Base-by-base conservation (phyloP, 2,113 vertebrate genomes). In the Pollimyrus isidori region DNA sequence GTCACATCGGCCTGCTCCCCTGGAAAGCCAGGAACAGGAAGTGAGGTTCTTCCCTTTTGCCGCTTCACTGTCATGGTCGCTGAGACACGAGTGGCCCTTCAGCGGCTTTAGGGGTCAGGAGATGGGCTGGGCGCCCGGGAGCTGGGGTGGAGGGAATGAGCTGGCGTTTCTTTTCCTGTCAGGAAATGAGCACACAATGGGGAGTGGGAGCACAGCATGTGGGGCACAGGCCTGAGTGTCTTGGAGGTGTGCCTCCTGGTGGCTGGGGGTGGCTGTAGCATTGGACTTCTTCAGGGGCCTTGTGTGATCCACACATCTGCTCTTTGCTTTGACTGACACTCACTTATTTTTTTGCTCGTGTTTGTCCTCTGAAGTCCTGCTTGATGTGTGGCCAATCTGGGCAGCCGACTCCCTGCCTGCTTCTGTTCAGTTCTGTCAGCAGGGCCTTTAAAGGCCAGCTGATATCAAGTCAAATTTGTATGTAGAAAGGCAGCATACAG, bases 111-210 rank as follows among this genome's bases (percentile, higher is more conserved):
- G 39, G 88, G 84, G 88, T 82, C 69, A 46, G 82, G n/a, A 86
- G 87, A 39, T 39, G 49, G 62, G 90, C 88, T 48, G 48, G 45
- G 69, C 42, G n/a, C 83, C 56, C 15, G 53, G 49, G 89, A 65
- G 89, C 7, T 86, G 53, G 48, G 88, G 87, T 87, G 86, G 65
- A 52, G 69, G 80, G 53, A 90, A 49, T 46, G 91, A 89, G 90
- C 89, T 88, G 90, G 89, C 35, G 88, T 89, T 91, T 92, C 90
- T 90, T 91, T 92, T 92, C 92, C 92, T 92, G 91, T 92, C 92
- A 92, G 91, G 92, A 93, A 92, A 93, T 92, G 92, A 92, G 92
- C 87, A 86, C 88, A 91, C 92, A 92, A 92, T 90, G 90, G 90
- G 91, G 92, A 92, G 92, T 90, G 52, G 30, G 21, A 88, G 88